Evolutionary conservation across 2,113 vertebrate genomes (phyloP), one percentile per base, ranked within the genome.

Genomic region (Mus pahari): DNA sequence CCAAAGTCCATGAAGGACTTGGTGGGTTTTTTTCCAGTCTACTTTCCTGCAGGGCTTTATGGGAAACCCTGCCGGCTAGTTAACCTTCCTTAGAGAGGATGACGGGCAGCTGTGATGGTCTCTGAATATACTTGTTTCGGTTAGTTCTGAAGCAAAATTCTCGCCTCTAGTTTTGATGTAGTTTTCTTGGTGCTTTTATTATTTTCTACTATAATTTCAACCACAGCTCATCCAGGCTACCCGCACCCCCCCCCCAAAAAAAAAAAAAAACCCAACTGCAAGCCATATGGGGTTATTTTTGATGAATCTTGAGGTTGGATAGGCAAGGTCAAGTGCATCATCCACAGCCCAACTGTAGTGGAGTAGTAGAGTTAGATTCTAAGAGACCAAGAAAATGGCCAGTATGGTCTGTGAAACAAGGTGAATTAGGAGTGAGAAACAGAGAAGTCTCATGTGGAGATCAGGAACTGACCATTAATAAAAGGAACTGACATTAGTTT

Each of bases 181-280:
- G 20, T 93, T 96, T 92, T 73, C 87, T 93, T 90, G 62, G 42
- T 16, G 24, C 3, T 86, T 64, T 89, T 86, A 88, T 82, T 50
- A 42, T 78, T 96, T 70, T 82, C 86, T 73, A 78, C 26, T 92
- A 11, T 71, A 79, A n/a, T 36, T 24, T 93, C 28, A 78, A 82
- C n/a, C 5, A 10, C 73, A n/a, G 22, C 45, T 58, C 26, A 64
- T 86, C 70, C 36, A n/a, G 28, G 3, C 3, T 55, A 24, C 28
- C 26, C 20, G 6, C 1, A 39, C 66, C 66, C 12, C 20, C 2
- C 39, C 60, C 20, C 60, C 7, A 62, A 62, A 24, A 55, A 39
- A 4, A 48, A 48, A 70, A 60, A 75, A 89, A 70, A 70, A 7
- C 1, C 20, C 50, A 53, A 7, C 79, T 79, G 4, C 45, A 64